phyloP scores from a whole-genome alignment of 2,113 vertebrate species.

The Daboia siamensis region DNA sequence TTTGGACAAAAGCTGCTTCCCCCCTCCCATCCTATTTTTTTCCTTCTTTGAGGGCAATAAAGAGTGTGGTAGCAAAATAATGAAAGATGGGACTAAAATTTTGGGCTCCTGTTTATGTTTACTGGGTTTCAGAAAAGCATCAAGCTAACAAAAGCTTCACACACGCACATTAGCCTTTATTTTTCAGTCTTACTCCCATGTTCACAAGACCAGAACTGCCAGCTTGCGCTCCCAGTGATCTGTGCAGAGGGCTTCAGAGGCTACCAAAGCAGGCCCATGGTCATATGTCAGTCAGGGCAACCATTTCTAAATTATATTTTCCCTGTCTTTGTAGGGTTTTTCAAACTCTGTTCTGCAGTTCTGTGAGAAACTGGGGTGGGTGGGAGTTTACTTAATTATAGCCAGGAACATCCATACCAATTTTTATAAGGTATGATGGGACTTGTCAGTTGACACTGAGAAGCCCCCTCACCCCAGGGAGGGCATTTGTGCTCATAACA shows the following conservation, averaged over 20 bases:
- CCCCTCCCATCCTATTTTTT: not conserved
- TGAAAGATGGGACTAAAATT: not conserved
- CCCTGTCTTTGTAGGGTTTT: not conserved
- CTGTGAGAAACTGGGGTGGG: not conserved
- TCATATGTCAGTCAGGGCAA: not conserved
- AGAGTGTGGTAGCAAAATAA: not conserved
- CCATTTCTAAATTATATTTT: not conserved
- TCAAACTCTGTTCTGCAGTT: not conserved
- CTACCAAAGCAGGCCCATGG: not conserved
- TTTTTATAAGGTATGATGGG: not conserved
- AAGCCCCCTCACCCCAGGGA: not conserved
- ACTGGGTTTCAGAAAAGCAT: not conserved
- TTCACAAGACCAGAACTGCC: not conserved
- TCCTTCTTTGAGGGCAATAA: not conserved
- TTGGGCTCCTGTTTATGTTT: not conserved
- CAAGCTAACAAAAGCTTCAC: not conserved
- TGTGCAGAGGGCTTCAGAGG: not conserved
- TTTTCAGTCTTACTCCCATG: not conserved
- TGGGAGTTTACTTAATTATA: not conserved
- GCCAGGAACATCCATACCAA: not conserved
- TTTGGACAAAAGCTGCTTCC: not conserved
- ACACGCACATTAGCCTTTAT: not conserved
- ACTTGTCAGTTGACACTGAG: not conserved
- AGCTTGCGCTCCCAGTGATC: not conserved
- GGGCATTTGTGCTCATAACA: not conserved